Evolutionary conservation across 2,888 invertebrate genomes (phyloP).

Genomic region (Agrotis puta): DNA sequence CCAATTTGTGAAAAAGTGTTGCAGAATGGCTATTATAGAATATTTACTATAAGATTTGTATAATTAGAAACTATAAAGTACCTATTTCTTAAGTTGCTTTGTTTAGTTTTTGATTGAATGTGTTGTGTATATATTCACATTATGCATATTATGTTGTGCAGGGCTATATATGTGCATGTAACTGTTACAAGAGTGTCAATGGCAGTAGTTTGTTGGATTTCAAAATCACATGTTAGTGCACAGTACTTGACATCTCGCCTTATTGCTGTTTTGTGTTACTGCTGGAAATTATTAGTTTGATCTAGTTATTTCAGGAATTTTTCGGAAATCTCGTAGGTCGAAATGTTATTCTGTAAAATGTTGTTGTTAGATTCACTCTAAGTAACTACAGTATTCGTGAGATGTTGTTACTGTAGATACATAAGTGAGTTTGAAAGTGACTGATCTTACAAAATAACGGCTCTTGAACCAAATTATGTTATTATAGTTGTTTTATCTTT

Average conservation of each 20-base stretch:
- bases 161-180: constrained; percentile 53
- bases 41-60: constrained; percentile 28
- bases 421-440: neutral
- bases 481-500: neutral
- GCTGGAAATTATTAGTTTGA: constrained; percentile 34
- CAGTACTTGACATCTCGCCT: constrained; percentile 41
- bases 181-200: constrained; percentile 62
- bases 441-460: constrained; percentile 21
- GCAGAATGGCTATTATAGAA: constrained; percentile 13
- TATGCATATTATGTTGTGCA: constrained; percentile 46
- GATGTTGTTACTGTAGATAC: constrained; percentile 11
- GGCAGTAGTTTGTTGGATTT: constrained; percentile 45
- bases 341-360: constrained; percentile 22
- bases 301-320: constrained; percentile 31
- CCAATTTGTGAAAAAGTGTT: constrained; percentile 10
- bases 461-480: neutral
- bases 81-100: constrained; percentile 45
- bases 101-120: constrained; percentile 33
- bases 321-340: constrained; percentile 2
- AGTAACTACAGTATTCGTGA: neutral
- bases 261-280: constrained; percentile 46
- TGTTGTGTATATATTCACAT: constrained; percentile 35
- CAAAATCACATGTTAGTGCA: constrained; percentile 47
- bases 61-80: constrained; percentile 25
- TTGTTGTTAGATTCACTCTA: constrained; percentile 20